A percentile compares a stretch with the other conserved stretches of the same genome.
Conservation (phyloP, 1,140 invertebrate genomes). For the Drosophila trapezifrons region DNA sequence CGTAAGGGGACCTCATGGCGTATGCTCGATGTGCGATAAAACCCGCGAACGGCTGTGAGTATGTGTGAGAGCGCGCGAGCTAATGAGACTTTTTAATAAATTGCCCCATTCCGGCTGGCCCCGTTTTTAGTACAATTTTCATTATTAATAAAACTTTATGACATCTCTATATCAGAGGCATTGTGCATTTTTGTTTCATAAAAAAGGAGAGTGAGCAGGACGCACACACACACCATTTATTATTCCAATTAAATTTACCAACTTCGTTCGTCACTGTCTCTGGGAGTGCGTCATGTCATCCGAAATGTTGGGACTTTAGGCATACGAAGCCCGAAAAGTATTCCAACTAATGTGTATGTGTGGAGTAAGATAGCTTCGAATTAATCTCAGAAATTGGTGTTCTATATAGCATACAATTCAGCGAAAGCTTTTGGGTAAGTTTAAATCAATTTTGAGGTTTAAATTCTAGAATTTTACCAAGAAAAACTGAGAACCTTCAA, state of each 20-base stretch:
- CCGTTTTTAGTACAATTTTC: constrained; percentile 81
- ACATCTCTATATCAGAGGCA: constrained; percentile 69
- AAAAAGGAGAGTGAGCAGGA: constrained; percentile 36
- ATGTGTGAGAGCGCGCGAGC: constrained; percentile 40
- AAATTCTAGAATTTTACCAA: too few relatives aligned
- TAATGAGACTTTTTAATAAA: constrained; percentile 83
- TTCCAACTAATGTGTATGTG: not conserved
- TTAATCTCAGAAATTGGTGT: too few relatives aligned
- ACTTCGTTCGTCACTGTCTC: constrained; percentile 57
- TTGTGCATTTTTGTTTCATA: constrained; percentile 62
- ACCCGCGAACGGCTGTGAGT: constrained; percentile 14
- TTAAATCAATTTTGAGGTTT: not conserved
- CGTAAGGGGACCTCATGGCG: constrained; percentile 71
- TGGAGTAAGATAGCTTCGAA: not conserved
- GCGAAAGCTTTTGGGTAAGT: not conserved
- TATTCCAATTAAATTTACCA: constrained; percentile 76
- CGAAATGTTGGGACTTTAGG: constrained; percentile 19
- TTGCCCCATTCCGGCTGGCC: constrained; percentile 57
- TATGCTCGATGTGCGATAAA: constrained; percentile 80
- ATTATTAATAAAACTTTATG: constrained; percentile 83
- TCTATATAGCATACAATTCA: constrained; percentile 12
- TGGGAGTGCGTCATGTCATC: constrained; percentile 60
- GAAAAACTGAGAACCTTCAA: too few relatives aligned
- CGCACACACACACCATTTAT: constrained; percentile 58
- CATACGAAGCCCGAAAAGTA: not conserved